A percentile compares a stretch with the other conserved stretches of the same genome.
These are phyloP conservation scores for Zaprionus africanus DNA, from an alignment of 1,140 invertebrate species.

Conservation along the genomic window DNA sequence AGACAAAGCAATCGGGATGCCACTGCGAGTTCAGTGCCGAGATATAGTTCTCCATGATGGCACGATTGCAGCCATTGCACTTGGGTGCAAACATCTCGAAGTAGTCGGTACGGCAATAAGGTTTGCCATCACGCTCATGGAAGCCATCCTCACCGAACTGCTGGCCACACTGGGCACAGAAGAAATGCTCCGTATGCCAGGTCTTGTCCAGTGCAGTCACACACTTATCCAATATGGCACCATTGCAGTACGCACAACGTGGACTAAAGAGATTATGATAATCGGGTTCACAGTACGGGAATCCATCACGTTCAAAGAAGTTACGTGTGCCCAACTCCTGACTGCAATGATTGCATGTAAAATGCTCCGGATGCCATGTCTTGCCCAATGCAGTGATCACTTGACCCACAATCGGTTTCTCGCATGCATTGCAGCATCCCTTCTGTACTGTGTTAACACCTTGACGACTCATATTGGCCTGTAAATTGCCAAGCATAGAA, in stretches of 20 bases:
- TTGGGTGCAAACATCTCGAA: conserved; percentile 99
- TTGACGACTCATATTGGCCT: conserved; percentile 98
- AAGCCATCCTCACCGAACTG: conserved; percentile 98
- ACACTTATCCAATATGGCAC: conserved; percentile 99
- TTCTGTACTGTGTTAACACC: conserved; percentile 98
- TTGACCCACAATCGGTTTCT: conserved; percentile 99
- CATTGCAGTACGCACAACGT: conserved; percentile 98
- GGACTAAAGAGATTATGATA: conserved; percentile 99
- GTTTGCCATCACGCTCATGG: conserved; percentile 96
- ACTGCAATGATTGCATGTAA: conserved; percentile 98
- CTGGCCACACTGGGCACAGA: conserved; percentile 98
- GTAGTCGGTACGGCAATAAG: conserved; percentile 97
- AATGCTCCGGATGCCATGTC: conserved; percentile 99
- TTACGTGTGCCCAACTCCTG: conserved; percentile 98
- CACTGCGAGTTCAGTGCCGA: conserved; percentile 98
- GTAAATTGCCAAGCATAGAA: conserved; percentile 91
- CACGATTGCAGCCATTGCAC: conserved; percentile 97
- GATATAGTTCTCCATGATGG: conserved; percentile 99
- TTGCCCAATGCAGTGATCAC: conserved; percentile 96
- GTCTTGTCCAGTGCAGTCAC: conserved; percentile 99
- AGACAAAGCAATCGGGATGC: conserved; percentile 99
- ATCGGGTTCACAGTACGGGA: conserved; percentile 98
- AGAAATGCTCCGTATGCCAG: conserved; percentile 99
- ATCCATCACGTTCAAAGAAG: conserved; percentile 98
- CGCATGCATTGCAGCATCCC: conserved; percentile 98